Percentiles rank a stretch among this genome's conserved stretches.
Conservation (phyloP, 2,888 invertebrate genomes). For the Geotrupes spiniger region DNA sequence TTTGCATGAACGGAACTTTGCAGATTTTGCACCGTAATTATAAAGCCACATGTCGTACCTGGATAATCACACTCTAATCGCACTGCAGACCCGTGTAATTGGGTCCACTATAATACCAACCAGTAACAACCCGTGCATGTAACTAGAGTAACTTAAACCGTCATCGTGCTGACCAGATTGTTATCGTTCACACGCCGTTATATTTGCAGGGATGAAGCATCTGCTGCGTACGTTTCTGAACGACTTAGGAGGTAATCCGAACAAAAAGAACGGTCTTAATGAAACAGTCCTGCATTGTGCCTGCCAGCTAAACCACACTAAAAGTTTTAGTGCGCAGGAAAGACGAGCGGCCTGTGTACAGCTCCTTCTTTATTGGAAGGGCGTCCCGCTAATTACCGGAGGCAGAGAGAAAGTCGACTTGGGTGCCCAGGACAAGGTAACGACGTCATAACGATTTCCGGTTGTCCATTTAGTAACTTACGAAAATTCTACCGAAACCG, state of each 20-base stretch:
- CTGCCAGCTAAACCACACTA: constrained; percentile 53
- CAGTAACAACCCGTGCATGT: too few relatives aligned
- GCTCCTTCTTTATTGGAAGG: constrained; percentile 62
- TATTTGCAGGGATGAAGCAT: constrained; percentile 54
- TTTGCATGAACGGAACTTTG: too few relatives aligned
- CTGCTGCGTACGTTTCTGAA: constrained; percentile 61
- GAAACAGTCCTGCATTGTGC: constrained; percentile 64
- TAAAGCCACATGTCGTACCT: too few relatives aligned
- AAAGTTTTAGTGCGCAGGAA: constrained; percentile 56
- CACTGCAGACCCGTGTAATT: too few relatives aligned
- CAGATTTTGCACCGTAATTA: too few relatives aligned
- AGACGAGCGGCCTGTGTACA: constrained; percentile 60
- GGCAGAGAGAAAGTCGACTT: constrained; percentile 59
- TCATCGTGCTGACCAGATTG: too few relatives aligned
- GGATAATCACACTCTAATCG: too few relatives aligned
- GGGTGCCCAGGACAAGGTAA: constrained; percentile 59
- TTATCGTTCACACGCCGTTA: too few relatives aligned
- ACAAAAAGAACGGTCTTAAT: constrained; percentile 62
- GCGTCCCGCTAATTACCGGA: constrained; percentile 53
- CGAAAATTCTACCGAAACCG: too few relatives aligned
- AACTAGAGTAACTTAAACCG: too few relatives aligned
- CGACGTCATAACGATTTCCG: neutral
- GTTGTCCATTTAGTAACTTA: neutral
- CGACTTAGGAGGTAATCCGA: constrained; percentile 65
- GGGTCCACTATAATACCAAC: too few relatives aligned